These are phyloP conservation scores for Eledone cirrhosa DNA, from an alignment of 2,888 invertebrate species.

Conservation along the genomic window DNA sequence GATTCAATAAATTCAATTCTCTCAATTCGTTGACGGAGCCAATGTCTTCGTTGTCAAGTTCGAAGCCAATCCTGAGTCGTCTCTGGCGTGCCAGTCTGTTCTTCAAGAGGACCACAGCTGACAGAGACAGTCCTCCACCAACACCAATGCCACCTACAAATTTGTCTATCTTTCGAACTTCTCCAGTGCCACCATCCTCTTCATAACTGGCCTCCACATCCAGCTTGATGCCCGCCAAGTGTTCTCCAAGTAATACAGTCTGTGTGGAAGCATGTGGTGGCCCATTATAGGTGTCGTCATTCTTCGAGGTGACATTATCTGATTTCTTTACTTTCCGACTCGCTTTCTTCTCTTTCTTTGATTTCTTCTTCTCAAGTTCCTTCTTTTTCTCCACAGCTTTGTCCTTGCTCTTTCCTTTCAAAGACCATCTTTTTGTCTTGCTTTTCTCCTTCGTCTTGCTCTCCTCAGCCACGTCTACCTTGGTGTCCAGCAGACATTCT, in stretches of 20 bases:
- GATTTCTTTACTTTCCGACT: slow-evolving; percentile 9
- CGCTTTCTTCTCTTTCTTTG: slow-evolving; percentile 3
- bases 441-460: slow-evolving; percentile 15
- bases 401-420: neutral
- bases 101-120: slow-evolving; percentile 36
- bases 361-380: neutral
- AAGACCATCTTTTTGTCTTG: slow-evolving; percentile 1
- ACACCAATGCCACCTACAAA: neutral
- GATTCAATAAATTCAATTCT: neutral
- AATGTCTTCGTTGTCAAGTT: slow-evolving; percentile 28
- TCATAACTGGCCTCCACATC: slow-evolving; percentile 33
- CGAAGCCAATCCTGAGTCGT: slow-evolving; percentile 17
- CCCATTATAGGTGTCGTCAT: neutral
- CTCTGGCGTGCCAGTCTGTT: slow-evolving; percentile 30
- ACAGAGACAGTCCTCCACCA: slow-evolving; percentile 32
- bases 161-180: neutral
- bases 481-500: neutral
- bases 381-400: slow-evolving; percentile 13
- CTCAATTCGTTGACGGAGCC: slow-evolving; percentile 29
- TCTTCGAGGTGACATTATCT: neutral
- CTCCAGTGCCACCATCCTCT: neutral
- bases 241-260: neutral
- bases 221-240: slow-evolving; percentile 39
- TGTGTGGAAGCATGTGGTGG: neutral
- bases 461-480: neutral